phyloP scores from a whole-genome alignment of 2,113 vertebrate species.

The Cacatua alba region DNA sequence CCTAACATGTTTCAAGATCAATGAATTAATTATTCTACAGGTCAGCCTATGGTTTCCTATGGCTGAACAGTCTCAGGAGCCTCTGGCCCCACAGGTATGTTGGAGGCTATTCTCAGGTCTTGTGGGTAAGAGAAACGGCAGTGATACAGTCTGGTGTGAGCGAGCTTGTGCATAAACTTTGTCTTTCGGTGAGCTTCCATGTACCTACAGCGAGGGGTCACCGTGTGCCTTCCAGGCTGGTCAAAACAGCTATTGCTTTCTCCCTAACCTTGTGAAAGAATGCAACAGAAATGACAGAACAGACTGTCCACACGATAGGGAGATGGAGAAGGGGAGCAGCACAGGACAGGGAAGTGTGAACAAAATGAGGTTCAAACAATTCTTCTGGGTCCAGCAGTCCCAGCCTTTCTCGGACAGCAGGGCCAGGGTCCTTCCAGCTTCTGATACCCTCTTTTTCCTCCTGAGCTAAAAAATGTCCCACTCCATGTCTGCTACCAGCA shows the following conservation, averaged over 20 bases:
- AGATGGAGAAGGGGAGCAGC: neutral
- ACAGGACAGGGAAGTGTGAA: neutral
- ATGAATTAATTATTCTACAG: neutral
- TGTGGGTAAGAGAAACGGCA: fast-evolving
- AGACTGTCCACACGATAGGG: fast-evolving
- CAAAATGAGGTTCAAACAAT: neutral
- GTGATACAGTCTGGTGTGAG: neutral
- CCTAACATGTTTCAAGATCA: neutral
- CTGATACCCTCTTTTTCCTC: neutral
- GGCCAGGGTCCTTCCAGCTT: neutral
- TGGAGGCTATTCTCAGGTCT: neutral
- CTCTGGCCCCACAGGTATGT: fast-evolving
- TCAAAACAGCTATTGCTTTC: neutral
- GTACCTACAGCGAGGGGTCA: neutral
- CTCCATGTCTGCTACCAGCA: neutral
- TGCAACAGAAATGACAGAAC: neutral
- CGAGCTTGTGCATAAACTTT: fast-evolving
- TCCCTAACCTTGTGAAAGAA: neutral
- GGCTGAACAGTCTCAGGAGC: neutral
- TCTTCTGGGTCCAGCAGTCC: neutral
- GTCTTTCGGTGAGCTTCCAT: neutral
- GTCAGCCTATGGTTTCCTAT: neutral
- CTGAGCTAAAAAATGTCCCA: neutral
- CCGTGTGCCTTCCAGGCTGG: too few relatives aligned
- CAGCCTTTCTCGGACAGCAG: neutral